Evolutionary conservation across 2,888 invertebrate species (phyloP).

Genomic region (Leptarthrus brevirostris): DNA sequence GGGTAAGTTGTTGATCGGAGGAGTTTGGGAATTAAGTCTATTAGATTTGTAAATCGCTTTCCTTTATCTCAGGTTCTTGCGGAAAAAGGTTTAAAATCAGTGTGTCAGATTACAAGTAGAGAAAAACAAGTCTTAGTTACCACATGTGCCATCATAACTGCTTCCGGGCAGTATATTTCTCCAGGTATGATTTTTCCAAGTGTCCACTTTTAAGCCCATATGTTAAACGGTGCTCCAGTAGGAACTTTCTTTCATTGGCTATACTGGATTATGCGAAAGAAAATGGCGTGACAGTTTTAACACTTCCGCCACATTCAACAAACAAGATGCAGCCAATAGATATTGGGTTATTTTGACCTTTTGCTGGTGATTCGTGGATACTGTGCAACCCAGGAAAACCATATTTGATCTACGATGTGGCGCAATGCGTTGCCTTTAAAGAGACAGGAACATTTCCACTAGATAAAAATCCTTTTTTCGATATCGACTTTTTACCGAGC

Average conservation of each 20-base stretch:
- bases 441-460: not conserved
- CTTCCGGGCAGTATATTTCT: slow-evolving; percentile 55
- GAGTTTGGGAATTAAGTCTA: no score
- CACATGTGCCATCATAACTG: slow-evolving; percentile 55
- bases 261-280: slow-evolving; percentile 56
- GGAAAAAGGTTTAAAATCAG: no score
- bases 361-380: slow-evolving; percentile 13
- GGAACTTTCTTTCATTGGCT: slow-evolving; percentile 56
- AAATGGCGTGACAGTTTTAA: slow-evolving; percentile 63
- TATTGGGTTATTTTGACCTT: slow-evolving; percentile 50
- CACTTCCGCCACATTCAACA: slow-evolving; percentile 64
- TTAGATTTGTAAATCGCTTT: no score
- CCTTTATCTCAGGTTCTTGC: no score
- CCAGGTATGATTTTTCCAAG: no score
- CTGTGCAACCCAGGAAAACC: not conserved
- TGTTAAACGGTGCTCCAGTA: slow-evolving; percentile 60
- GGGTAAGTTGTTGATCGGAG: no score
- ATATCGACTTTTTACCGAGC: not conserved
- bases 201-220: slow-evolving; percentile 56
- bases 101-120: slow-evolving; percentile 58
- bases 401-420: not conserved
- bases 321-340: slow-evolving; percentile 64
- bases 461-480: not conserved
- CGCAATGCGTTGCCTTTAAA: not conserved
- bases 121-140: slow-evolving; percentile 55